Base-by-base conservation (phyloP, 2,113 vertebrate genomes). In the Bucco capensis region DNA sequence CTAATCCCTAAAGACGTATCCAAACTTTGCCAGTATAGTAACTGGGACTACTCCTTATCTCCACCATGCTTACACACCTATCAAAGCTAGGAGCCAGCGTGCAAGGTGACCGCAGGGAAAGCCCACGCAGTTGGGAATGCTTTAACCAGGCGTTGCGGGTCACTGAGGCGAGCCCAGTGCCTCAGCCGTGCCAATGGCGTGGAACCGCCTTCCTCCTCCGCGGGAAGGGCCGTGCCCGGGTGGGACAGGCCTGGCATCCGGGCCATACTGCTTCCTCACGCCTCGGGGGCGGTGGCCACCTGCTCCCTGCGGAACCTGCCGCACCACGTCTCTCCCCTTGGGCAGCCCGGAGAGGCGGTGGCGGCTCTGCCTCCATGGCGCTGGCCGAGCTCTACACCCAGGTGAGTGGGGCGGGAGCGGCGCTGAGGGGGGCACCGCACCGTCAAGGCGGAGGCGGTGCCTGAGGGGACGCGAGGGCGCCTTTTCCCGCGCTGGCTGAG, bases 321-420 rank as follows among this genome's bases (percentile, higher is more conserved):
- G 54, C 46, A 6, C 21, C 72, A 13, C 23, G 25, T 30, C 24
- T 18, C 2, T 40, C 19, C 30, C n/a, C 7, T n/a, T 54, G 7
- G 50, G 35, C 28, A 19, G 22, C 40, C 10, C 15, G 16, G n/a
- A 24, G 38, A 27, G 27, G 35, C 57, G 6, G 35, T 33, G 33
- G 58, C 60, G 8, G 33, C 22, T 49, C 12, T 14, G 50, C 21
- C 70, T 92, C 86, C 80, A 99, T 99, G 99, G 98, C 98, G 96
- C 88, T 98, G 95, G 96, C 95, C 65, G 98, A 98, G 88, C 98
- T 99, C 18, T 99, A 99, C 97, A 98, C 98, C 3, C 96, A 98
- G 99, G 99, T 99, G 98, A 96, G 97, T 70, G 10, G 54, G 33
- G 30, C 23, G 35, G 27, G 33, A 27, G 18, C 47, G 64, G 49